Evolutionary conservation across 2,113 vertebrate genomes (phyloP), one percentile per base, ranked within the genome.

Genomic region (Aix galericulata): DNA sequence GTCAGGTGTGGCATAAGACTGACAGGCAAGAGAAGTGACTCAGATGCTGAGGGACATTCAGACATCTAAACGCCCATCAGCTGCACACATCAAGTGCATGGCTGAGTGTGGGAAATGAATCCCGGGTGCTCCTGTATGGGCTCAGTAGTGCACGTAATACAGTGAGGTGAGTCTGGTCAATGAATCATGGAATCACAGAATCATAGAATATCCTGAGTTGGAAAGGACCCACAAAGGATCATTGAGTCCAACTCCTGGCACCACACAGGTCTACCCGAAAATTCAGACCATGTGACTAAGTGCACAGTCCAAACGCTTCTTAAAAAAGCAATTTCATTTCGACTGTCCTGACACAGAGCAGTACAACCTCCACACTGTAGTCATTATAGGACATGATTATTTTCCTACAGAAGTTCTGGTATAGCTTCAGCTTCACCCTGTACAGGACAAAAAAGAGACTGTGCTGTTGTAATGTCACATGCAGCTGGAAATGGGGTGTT

Each of bases 401-500:
- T 12, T 50, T 62, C 25, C n/a, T 38, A 1, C 20, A 32, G 31
- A 56, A 56, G 31, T 6, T 34, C 36, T 46, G 25, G 8, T 27
- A 34, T 12, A 6, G 1, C 34, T 20, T 75, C 32, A 66, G 32
- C 56, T 38, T 82, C 31, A 55, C 21, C 9, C 22, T 34, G 7
- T 40, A 21, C 50, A 52, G 23, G 50, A 52, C 21, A 25, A 55
- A n/a, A 17, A 75, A 3, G 2, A 56, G 34, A 21, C 12, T 12
- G 16, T 16, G 21, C 29, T 58, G 25, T 5, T 6, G 32, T 7
- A 58, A 42, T 32, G 68, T 46, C n/a, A 79, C 11, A 2, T 38
- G 34, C 40, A 77, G 69, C 34, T 46, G 58, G 58, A 48, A 5
- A 3, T 40, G 2, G 0, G 66, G 0, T 42, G 2, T 31, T 27